Evolutionary conservation across 2,797 vertebrate genomes (phyloP).

Genomic region (Sylvia borin): DNA sequence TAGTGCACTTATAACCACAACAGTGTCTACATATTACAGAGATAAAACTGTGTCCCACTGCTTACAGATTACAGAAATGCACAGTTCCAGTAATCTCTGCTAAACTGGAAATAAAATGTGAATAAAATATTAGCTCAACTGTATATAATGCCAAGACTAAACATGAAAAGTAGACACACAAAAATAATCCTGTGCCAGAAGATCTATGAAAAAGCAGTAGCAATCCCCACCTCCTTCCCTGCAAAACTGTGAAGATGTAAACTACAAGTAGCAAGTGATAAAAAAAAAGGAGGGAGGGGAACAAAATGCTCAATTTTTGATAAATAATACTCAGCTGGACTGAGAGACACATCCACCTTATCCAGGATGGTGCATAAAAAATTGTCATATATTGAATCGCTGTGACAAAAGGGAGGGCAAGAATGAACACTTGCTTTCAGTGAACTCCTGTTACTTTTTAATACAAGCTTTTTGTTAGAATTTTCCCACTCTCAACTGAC

Average conservation of each 20-base stretch:
- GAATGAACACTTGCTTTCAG: not conserved
- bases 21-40: not conserved
- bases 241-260: not conserved
- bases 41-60: not conserved
- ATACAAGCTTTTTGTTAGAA: not conserved
- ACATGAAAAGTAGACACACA: not conserved
- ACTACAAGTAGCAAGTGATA: not conserved
- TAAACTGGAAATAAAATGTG: not conserved
- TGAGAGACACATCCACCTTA: not conserved
- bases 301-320: not conserved
- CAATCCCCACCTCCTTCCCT: not conserved
- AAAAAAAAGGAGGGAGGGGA: fast-evolving
- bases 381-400: not conserved
- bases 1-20: not conserved
- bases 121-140: not conserved
- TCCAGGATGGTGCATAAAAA: not conserved
- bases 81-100: not conserved
- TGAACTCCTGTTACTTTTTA: not conserved
- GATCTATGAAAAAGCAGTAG: not conserved
- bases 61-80: not conserved
- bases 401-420: not conserved
- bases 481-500: not conserved
- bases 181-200: not conserved
- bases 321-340: not conserved
- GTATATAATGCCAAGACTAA: not conserved